These are phyloP conservation scores for Cherax quadricarinatus DNA, from an alignment of 1,140 invertebrate genomes.

Conservation along the genomic window DNA sequence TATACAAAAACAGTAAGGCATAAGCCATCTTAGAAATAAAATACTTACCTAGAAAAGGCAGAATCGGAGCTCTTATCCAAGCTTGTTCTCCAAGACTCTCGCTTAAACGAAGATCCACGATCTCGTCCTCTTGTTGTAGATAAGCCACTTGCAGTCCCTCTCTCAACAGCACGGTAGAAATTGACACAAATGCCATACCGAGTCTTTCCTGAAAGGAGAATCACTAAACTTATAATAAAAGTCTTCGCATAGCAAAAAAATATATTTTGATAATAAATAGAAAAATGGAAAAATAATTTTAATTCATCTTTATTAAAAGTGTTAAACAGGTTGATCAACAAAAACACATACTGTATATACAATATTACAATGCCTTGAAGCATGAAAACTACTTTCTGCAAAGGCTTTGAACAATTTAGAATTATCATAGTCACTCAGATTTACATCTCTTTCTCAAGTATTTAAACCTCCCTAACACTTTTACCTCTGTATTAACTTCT, in stretches of 20 bases:
- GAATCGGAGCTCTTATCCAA: constrained; percentile 94
- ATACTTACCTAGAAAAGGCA: constrained; percentile 90
- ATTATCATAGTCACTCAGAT: too few relatives aligned
- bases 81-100: constrained; percentile 92
- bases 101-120: constrained; percentile 81
- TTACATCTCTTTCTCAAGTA: too few relatives aligned
- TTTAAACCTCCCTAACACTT: too few relatives aligned
- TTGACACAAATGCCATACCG: constrained; percentile 98
- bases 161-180: constrained; percentile 93
- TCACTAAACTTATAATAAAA: neutral
- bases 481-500: too few relatives aligned
- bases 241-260: too few relatives aligned
- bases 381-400: too few relatives aligned
- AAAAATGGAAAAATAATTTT: neutral
- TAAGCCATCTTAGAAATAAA: neutral
- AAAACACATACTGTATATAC: too few relatives aligned
- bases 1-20: neutral
- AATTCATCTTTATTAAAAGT: too few relatives aligned
- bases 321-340: too few relatives aligned
- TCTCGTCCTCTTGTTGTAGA: constrained; percentile 73
- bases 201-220: constrained; percentile 82
- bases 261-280: neutral
- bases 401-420: too few relatives aligned
- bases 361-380: too few relatives aligned
- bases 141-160: constrained; percentile 79